Evolutionary conservation across 2,797 vertebrate species (phyloP), one percentile per base, ranked within the genome.

Genomic region (Merluccius polli): DNA sequence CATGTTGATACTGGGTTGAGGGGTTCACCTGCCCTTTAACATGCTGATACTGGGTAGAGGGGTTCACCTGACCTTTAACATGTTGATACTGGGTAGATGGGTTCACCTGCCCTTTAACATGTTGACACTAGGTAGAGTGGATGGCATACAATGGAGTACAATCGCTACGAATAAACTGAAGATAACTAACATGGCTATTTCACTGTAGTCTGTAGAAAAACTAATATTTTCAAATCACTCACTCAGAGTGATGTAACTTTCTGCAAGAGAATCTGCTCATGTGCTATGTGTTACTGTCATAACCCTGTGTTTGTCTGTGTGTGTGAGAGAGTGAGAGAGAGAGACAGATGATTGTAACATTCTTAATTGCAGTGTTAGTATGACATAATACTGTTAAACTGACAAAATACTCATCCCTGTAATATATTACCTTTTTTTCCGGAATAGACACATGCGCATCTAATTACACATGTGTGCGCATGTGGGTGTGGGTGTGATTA

Each of bases 201-300:
- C 18, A 35, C 16, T 35, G 69, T 70, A 33, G 69, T 32, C 15
- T n/a, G 72, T 72, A 75, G 70, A 18, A 85, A 75, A 41, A 69
- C 32, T 71, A n/a, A 59, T 81, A 52, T 73, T 38, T 59, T 79
- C 27, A 69, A 82, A 76, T 82, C 76, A 73, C 13, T 52, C 44
- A 6, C 30, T 83, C 76, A 73, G 31, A 36, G 65, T 88, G 85
- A 88, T 85, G 79, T 32, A 87, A 87, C 68, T 68, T 27, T 15
- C 78, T 82, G 87, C 76, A 88, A 85, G 1, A 24, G 24, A 70
- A 76, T 74, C 63, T n/a, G 32, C 32, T 52, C 74, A 81, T 87
- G 82, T 77, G n/a, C 72, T 74, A 76, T 38, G 68, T 48, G 75
- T 79, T 76, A 71, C 68, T 79, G 36, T 77, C 78, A 77, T 75